Evolutionary conservation across 2,113 vertebrate genomes (phyloP).

Genomic region (Microtus richardsoni): DNA sequence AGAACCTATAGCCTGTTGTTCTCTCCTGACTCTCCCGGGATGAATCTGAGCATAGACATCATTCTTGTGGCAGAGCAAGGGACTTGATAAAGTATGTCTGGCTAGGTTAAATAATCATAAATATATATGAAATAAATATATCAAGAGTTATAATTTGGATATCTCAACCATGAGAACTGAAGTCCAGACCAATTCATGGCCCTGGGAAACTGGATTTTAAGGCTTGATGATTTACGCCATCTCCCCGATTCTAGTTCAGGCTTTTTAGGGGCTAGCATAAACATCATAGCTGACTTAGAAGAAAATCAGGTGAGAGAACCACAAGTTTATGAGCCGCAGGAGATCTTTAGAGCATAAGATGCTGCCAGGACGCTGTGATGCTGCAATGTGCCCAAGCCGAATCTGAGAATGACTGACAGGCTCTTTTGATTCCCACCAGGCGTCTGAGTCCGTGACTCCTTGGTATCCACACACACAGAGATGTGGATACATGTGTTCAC

Average conservation of each 20-base stretch:
- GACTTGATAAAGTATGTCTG: fast-evolving
- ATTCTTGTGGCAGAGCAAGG: not conserved
- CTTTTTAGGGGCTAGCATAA: not conserved
- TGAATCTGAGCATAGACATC: no score
- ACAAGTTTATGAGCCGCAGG: not conserved
- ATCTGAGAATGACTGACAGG: not conserved
- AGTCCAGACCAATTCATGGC: not conserved
- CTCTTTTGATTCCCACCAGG: not conserved
- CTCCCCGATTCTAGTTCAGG: not conserved
- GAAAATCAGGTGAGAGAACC: not conserved
- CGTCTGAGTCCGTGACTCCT: not conserved
- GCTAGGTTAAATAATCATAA: not conserved
- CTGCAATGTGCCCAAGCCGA: not conserved
- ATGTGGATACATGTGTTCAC: fast-evolving
- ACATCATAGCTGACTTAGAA: not conserved
- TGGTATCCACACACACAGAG: not conserved
- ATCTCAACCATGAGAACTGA: not conserved
- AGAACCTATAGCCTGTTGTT: fast-evolving
- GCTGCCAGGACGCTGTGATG: not conserved
- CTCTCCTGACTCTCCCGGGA: not conserved
- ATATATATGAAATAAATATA: not conserved
- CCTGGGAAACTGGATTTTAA: not conserved
- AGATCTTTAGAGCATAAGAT: not conserved
- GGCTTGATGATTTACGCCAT: not conserved
- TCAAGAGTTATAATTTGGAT: fast-evolving